Conservation (phyloP, 1,140 invertebrate species). For the Dendrolimus punctatus region DNA sequence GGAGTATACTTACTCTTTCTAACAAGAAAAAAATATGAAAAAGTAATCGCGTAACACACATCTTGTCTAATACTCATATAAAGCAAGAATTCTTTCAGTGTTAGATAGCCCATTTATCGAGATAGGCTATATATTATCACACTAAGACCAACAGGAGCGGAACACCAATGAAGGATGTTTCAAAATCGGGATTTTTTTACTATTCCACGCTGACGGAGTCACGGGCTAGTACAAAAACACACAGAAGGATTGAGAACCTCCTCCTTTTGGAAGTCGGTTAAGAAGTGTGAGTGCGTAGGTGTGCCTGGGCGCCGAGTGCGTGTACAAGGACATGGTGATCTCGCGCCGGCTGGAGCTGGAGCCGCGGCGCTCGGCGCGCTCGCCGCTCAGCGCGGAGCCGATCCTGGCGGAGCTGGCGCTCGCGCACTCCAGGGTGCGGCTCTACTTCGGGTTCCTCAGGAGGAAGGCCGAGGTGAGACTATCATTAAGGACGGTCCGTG, state of each 20-base stretch:
- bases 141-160: no score
- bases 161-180: no score
- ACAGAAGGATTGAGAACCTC: not conserved
- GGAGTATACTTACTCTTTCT: no score
- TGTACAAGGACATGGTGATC: constrained; percentile 79
- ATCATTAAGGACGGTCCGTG: no score
- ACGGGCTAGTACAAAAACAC: not conserved
- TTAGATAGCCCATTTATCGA: no score
- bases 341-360: constrained; percentile 77
- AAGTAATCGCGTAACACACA: no score
- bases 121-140: no score
- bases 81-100: no score
- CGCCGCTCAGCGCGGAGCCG: constrained; percentile 88
- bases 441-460: constrained; percentile 92
- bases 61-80: no score
- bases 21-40: no score
- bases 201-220: no score
- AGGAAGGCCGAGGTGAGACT: constrained; percentile 81
- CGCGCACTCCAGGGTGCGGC: constrained; percentile 90
- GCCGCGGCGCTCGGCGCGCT: constrained; percentile 71
- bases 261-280: not conserved
- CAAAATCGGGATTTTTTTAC: no score
- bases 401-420: constrained; percentile 93
- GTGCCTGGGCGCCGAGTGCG: constrained; percentile 66
- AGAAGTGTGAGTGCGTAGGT: constrained; percentile 18